These are phyloP conservation scores for Epicauta chinensis DNA, from an alignment of 1,140 invertebrate species.

Conservation along the genomic window DNA sequence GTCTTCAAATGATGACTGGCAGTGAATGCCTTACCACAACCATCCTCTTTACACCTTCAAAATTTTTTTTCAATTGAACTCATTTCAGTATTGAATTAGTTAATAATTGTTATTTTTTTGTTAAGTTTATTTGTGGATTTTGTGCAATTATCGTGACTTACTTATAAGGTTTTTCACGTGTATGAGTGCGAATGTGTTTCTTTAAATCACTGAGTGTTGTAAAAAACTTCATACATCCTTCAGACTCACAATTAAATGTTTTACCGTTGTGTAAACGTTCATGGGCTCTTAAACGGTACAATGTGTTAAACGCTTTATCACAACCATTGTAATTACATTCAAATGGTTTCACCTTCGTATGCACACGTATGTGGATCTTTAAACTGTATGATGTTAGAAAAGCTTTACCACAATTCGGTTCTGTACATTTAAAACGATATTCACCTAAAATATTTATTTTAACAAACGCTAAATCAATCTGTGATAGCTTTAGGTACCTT, in stretches of 20 bases:
- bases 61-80: no score
- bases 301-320: slow-evolving; percentile 89
- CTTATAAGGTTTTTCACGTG: slow-evolving; percentile 88
- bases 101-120: no score
- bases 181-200: slow-evolving; percentile 89
- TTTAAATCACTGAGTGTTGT: slow-evolving; percentile 90
- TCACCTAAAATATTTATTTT: slow-evolving; percentile 63
- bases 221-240: slow-evolving; percentile 85
- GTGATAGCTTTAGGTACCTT: slow-evolving; percentile 59
- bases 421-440: slow-evolving; percentile 87
- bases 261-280: slow-evolving; percentile 88
- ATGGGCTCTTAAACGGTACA: slow-evolving; percentile 88
- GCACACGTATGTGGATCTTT: slow-evolving; percentile 90
- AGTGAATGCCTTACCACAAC: slow-evolving; percentile 86
- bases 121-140: no score
- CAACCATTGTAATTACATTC: slow-evolving; percentile 71
- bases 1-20: slow-evolving; percentile 92
- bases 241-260: slow-evolving; percentile 87
- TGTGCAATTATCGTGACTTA: slow-evolving; percentile 45
- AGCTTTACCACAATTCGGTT: slow-evolving; percentile 82
- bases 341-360: slow-evolving; percentile 92
- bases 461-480: background rate
- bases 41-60: slow-evolving; percentile 68
- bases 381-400: slow-evolving; percentile 93
- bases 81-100: no score